Conservation (phyloP, 2,797 vertebrate genomes). For the Melanotaenia parkinsoni region DNA sequence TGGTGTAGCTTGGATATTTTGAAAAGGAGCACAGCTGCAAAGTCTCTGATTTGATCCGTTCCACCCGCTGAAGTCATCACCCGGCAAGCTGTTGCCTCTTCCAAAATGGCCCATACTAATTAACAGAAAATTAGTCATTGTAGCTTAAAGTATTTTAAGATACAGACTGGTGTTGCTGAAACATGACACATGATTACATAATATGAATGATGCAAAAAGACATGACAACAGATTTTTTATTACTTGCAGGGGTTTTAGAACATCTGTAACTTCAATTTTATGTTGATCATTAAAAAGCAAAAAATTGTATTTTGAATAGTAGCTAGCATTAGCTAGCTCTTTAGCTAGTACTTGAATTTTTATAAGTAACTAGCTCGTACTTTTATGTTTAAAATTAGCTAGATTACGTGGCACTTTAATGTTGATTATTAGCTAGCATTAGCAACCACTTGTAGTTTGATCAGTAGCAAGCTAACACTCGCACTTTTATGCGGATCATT, state of each 20-base stretch:
- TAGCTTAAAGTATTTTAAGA: neutral
- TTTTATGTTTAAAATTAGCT: too few relatives aligned
- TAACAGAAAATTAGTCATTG: slow-evolving; percentile 4
- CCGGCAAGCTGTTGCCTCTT: slow-evolving; percentile 7
- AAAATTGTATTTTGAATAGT: too few relatives aligned
- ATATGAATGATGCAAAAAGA: neutral
- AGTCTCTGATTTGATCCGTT: slow-evolving; percentile 5
- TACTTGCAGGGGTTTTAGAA: neutral
- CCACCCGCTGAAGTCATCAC: slow-evolving; percentile 20
- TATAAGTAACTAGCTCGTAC: too few relatives aligned
- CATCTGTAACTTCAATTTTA: too few relatives aligned
- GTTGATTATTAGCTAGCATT: too few relatives aligned
- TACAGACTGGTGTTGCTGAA: neutral
- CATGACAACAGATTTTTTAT: neutral
- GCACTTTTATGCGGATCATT: too few relatives aligned
- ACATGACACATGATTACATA: neutral
- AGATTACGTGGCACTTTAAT: too few relatives aligned
- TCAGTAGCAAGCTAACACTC: too few relatives aligned
- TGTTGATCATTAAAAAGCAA: too few relatives aligned
- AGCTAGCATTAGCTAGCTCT: too few relatives aligned
- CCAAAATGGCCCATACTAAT: slow-evolving; percentile 11
- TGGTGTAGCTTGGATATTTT: slow-evolving; percentile 55
- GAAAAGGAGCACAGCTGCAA: slow-evolving; percentile 58
- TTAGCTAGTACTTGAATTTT: too few relatives aligned
- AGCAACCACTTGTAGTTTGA: too few relatives aligned